Conservation (phyloP, 2,113 vertebrate genomes). For the Acrocephalus kingi region DNA sequence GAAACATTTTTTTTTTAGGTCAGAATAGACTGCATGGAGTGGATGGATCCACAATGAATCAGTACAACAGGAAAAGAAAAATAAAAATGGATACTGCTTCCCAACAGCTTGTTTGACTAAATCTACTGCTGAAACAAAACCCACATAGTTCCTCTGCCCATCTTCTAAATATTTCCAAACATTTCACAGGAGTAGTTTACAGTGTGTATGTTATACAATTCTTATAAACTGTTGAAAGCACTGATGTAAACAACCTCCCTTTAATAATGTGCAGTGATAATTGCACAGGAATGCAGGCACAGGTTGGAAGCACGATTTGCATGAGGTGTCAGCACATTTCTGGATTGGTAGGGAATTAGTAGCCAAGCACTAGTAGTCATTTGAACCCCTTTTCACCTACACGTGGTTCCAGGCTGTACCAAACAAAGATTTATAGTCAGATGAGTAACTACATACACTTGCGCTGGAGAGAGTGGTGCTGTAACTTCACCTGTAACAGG, state of each 20-base stretch:
- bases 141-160: not conserved
- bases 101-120: not conserved
- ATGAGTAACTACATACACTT: not conserved
- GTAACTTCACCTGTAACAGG: not conserved
- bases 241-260: not conserved
- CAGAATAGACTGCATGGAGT: not conserved
- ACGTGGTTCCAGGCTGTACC: not conserved
- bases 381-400: not conserved
- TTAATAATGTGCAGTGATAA: not conserved
- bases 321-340: not conserved
- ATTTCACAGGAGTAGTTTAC: not conserved
- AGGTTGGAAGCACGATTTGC: not conserved
- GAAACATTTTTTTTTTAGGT: not conserved
- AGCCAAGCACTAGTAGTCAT: not conserved
- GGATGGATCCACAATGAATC: not conserved
- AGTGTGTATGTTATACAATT: not conserved
- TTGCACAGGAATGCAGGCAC: not conserved
- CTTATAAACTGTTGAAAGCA: not conserved
- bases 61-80: not conserved
- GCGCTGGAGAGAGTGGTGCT: not conserved
- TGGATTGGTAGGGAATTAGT: not conserved
- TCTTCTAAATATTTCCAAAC: conserved; percentile 1
- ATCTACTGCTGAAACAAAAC: conserved; percentile 10
- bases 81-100: not conserved
- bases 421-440: not conserved